phyloP scores from a whole-genome alignment of 1,140 invertebrate species.

The Brachionus angularis region DNA sequence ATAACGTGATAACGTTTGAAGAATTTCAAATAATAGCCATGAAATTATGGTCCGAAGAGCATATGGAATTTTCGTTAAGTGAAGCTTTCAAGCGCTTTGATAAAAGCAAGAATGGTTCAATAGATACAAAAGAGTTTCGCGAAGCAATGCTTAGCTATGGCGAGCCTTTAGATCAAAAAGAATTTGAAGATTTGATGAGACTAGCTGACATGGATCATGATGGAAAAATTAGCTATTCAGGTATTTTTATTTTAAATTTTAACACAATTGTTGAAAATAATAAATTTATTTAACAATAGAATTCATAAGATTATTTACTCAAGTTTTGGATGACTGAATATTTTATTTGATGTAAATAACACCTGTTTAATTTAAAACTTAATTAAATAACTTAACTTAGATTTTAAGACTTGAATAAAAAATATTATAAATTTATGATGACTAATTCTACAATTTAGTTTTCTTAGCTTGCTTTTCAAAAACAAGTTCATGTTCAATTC shows the following conservation, averaged over 20 bases:
- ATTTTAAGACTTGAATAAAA: too few relatives aligned
- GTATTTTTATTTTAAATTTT: background rate
- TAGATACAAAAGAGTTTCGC: slow-evolving; percentile 21
- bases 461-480: too few relatives aligned
- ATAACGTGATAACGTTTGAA: slow-evolving; percentile 3
- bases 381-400: too few relatives aligned
- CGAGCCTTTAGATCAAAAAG: slow-evolving; percentile 18
- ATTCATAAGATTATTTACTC: slow-evolving; percentile 13
- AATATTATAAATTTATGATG: too few relatives aligned
- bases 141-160: slow-evolving; percentile 20
- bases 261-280: background rate
- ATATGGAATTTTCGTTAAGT: background rate
- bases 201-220: slow-evolving; percentile 33
- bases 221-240: slow-evolving; percentile 37
- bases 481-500: too few relatives aligned
- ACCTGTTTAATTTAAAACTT: background rate
- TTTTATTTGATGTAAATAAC: slow-evolving; percentile 7
- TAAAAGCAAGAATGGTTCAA: background rate
- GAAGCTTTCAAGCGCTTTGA: slow-evolving; percentile 31
- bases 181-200: slow-evolving; percentile 13
- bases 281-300: background rate
- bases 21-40: slow-evolving; percentile 9
- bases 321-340: slow-evolving; percentile 15
- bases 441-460: too few relatives aligned
- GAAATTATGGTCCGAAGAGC: background rate